Evolutionary conservation across 2,888 invertebrate genomes (phyloP), one percentile per base, ranked within the genome.

Genomic region (Drosophila dives): DNA sequence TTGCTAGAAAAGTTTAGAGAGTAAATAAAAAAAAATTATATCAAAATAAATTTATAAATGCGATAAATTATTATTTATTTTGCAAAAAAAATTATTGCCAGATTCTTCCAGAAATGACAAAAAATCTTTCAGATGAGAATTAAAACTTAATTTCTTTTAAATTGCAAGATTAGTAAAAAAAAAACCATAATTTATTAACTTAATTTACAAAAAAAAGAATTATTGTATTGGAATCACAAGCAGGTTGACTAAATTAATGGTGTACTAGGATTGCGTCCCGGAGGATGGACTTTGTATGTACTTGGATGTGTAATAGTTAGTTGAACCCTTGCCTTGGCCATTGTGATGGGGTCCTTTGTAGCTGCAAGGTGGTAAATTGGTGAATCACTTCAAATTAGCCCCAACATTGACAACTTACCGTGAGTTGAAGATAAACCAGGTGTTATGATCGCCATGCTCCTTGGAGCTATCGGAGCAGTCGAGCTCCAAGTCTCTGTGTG

Each of bases 381-480:
- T 15, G 8, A 49, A 11, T 12, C 2, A 3, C 15, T 26, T 20
- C 2, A 15, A 10, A 1, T 0, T 0, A 0, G 6, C 2, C 20
- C 20, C 12, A 12, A 1, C 8, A 8, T 1, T 15, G 45, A 2
- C 10, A 20, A 67, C 85, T 74, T 36, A 91, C 91, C 89, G 90
- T 3, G 91, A 90, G 51, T 92, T 92, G 12, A 92, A 53, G 12
- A 91, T 87, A 34, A 91, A 91, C 92, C 91, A 91, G 15, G 91
- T 91, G 17, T 69, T 75, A 29, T 63, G 40, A 2, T 33, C 56
- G 12, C 48, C 8, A 5, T 56, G 29, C 15, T 71, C 63, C 20
- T n/a, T 10, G 26, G 70, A 75, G 20, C 48, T 53, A 8, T 71
- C 72, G 0, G 38, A 26, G 38, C 45, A 45, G 0, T 66, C 53